Conservation (phyloP, 1,140 invertebrate genomes). For the Pemphigus obesinymphae region DNA sequence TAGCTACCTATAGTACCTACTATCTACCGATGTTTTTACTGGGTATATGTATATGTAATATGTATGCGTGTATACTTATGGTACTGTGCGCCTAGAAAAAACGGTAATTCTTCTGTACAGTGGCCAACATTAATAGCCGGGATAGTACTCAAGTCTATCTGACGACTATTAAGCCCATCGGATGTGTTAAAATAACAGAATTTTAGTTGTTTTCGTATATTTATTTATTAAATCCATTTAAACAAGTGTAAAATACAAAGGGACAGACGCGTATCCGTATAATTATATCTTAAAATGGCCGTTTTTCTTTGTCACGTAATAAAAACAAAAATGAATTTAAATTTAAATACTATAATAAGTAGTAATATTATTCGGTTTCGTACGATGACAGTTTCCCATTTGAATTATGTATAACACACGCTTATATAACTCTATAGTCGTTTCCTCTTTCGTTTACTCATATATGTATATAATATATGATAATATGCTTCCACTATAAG, state of each 20-base stretch:
- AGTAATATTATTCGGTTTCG: not conserved
- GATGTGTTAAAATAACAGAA: not conserved
- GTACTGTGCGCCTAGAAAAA: not conserved
- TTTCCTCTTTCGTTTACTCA: not conserved
- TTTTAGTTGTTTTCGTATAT: not conserved
- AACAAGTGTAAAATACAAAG: not conserved
- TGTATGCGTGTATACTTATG: not conserved
- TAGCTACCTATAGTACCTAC: no score
- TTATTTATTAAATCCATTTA: not conserved
- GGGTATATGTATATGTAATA: not conserved
- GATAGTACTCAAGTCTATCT: not conserved
- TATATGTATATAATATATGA: not conserved
- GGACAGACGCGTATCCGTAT: not conserved
- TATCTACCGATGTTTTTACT: not conserved
- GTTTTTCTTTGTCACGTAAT: not conserved
- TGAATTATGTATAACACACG: not conserved
- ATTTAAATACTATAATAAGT: conserved; percentile 2
- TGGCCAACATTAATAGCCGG: not conserved
- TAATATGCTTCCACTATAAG: no score
- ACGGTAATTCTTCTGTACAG: not conserved
- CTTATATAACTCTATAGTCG: not conserved
- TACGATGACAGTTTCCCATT: not conserved
- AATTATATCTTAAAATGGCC: no score
- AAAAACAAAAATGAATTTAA: not conserved
- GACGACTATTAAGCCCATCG: not conserved